These are phyloP conservation scores for Oncorhynchus mykiss DNA, from an alignment of 2,113 vertebrate genomes.

Conservation along the genomic window DNA sequence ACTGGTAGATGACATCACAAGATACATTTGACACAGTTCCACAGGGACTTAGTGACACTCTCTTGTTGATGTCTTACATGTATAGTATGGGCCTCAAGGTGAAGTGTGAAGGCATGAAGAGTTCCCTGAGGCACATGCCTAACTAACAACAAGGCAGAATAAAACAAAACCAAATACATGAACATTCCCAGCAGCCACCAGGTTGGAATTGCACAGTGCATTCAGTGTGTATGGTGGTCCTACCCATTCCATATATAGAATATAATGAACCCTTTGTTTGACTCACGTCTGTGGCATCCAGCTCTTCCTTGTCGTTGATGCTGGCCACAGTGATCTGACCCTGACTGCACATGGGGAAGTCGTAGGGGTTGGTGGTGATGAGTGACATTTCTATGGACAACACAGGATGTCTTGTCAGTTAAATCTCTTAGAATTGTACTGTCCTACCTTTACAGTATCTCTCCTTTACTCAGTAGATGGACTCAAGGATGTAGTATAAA, in stretches of 20 bases:
- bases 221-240: neutral
- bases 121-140: no score
- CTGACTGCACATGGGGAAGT: constrained; percentile 81
- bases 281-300: constrained; percentile 85
- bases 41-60: no score
- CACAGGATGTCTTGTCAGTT: constrained; percentile 4
- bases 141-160: no score
- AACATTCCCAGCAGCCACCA: neutral
- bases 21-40: no score
- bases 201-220: no score
- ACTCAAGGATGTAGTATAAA: no score
- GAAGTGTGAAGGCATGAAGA: no score
- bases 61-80: no score
- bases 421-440: neutral
- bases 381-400: constrained; percentile 46
- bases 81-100: no score
- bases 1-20: no score
- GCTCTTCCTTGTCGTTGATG: constrained; percentile 82
- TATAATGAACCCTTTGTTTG: neutral
- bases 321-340: constrained; percentile 83
- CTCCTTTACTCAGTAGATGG: no score
- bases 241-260: neutral
- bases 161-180: no score
- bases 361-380: constrained; percentile 84
- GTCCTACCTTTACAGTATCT: neutral